These are phyloP conservation scores for Pterostichus madidus DNA, from an alignment of 2,888 invertebrate species.

Conservation along the genomic window DNA sequence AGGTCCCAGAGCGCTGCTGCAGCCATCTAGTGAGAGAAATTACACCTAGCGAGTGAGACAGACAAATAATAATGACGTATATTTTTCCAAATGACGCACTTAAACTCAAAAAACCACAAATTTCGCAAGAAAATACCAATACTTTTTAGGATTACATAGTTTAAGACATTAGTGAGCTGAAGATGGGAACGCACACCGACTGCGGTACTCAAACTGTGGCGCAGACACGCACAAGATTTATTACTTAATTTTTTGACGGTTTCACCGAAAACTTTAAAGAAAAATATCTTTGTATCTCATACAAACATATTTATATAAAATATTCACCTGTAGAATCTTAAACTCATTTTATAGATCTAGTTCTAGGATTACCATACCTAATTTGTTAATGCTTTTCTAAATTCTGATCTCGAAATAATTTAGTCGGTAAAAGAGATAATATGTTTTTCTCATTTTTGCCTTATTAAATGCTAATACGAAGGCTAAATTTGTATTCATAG, in stretches of 20 bases:
- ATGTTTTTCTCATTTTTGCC: too few species aligned
- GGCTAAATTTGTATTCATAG: too few species aligned
- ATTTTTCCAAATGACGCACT: slow-evolving; percentile 62
- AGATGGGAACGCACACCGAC: slow-evolving; percentile 40
- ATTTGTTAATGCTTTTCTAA: too few species aligned
- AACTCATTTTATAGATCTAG: too few species aligned
- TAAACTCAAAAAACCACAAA: slow-evolving; percentile 65
- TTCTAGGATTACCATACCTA: too few species aligned
- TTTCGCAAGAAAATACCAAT: slow-evolving; percentile 66
- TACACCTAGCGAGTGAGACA: slow-evolving; percentile 39
- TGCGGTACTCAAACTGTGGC: slow-evolving; percentile 54
- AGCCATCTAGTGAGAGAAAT: slow-evolving; percentile 50
- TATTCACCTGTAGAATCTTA: too few species aligned
- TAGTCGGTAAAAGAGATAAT: too few species aligned
- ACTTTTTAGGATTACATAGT: slow-evolving; percentile 60
- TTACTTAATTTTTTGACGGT: slow-evolving; percentile 11
- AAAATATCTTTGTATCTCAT: too few species aligned
- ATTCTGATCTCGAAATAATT: too few species aligned
- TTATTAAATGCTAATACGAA: too few species aligned
- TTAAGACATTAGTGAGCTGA: slow-evolving; percentile 64
- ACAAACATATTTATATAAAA: too few species aligned
- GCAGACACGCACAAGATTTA: slow-evolving; percentile 2
- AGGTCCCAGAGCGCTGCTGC: neutral
- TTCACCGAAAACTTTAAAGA: too few species aligned
- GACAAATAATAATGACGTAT: slow-evolving; percentile 63